phyloP scores from a whole-genome alignment of 1,140 invertebrate species.

The Nephila pilipes region DNA sequence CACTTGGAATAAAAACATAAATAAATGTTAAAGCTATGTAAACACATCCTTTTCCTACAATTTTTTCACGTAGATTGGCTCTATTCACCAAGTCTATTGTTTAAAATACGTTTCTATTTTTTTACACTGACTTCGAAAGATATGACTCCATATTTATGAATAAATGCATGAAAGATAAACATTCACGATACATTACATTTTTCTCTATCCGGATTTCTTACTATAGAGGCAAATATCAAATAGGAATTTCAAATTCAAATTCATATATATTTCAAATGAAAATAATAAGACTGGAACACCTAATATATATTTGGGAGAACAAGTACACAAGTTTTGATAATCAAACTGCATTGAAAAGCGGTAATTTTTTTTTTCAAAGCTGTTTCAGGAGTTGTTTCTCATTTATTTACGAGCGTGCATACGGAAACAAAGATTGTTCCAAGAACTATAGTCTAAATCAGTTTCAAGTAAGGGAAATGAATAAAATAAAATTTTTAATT shows the following conservation, averaged over 20 bases:
- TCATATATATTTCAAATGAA: not conserved
- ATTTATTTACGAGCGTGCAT: no score
- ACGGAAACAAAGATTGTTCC: no score
- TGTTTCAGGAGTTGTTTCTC: no score
- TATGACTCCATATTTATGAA: not conserved
- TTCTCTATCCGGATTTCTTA: not conserved
- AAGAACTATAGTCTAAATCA: no score
- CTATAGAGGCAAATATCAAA: not conserved
- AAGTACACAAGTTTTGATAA: no score
- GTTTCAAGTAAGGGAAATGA: no score
- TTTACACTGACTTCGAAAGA: not conserved
- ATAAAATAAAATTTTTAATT: no score
- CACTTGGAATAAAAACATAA: not conserved
- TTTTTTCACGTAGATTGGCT: not conserved
- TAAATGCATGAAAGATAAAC: not conserved
- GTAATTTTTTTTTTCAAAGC: no score
- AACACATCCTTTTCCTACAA: not conserved
- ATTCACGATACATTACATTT: not conserved
- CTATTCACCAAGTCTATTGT: not conserved
- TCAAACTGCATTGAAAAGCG: no score
- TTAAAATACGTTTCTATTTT: not conserved
- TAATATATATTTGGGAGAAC: not conserved
- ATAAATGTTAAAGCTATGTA: not conserved
- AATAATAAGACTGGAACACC: not conserved
- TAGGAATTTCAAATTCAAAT: not conserved